These are phyloP conservation scores for Tichodroma muraria DNA, from an alignment of 2,113 vertebrate species.

Conservation along the genomic window DNA sequence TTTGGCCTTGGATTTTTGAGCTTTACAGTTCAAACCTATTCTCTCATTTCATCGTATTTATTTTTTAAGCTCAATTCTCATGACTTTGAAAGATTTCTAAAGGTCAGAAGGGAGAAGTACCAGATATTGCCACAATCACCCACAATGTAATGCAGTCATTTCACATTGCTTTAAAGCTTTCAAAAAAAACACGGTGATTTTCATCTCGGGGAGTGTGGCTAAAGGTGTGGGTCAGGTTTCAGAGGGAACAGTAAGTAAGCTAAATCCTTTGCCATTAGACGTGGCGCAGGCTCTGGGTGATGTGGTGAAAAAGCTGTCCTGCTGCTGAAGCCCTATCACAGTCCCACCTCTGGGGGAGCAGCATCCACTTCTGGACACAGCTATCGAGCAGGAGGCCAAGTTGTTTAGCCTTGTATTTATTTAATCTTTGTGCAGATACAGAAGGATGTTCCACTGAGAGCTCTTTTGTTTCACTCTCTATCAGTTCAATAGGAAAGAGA, in stretches of 20 bases:
- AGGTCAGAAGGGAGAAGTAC: constrained; percentile 2
- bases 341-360: background rate
- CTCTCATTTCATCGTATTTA: background rate
- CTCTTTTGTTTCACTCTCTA: constrained; percentile 12
- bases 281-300: background rate
- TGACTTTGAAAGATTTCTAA: constrained; percentile 26
- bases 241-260: background rate
- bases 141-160: background rate
- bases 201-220: background rate
- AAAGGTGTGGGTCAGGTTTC: background rate
- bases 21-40: background rate
- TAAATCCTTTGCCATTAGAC: background rate
- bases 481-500: background rate
- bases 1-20: background rate
- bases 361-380: background rate
- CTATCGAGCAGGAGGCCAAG: background rate
- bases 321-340: background rate
- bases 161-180: background rate
- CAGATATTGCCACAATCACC: background rate
- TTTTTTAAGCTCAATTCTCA: background rate
- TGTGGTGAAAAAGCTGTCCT: background rate
- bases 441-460: background rate
- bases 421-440: constrained; percentile 14
- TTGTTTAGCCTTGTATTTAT: background rate
- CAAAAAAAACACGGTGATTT: background rate